Conservation (phyloP, 1,140 invertebrate genomes). For the Tetragnatha versicolor region DNA sequence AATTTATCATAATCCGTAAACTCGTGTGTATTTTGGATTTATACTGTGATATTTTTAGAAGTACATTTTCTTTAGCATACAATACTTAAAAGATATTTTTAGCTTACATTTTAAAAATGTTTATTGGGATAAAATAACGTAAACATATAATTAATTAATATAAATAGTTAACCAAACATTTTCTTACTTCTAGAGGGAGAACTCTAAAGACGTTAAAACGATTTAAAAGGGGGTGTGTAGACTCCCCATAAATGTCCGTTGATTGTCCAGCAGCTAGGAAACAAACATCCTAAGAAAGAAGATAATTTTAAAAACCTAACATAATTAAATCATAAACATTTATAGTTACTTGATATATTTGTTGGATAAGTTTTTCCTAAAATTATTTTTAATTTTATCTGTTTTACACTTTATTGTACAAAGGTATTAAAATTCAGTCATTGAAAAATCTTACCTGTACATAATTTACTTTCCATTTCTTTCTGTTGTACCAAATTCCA, state of each 20-base stretch:
- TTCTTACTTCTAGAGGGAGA: conserved; percentile 73
- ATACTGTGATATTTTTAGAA: no score
- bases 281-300: conserved; percentile 73
- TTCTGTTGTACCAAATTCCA: conserved; percentile 80
- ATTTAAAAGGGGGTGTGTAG: conserved; percentile 77
- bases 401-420: conserved; percentile 1
- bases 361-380: neutral
- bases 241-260: conserved; percentile 78
- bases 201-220: conserved; percentile 83
- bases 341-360: neutral
- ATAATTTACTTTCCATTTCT: conserved; percentile 10
- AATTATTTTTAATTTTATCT: neutral
- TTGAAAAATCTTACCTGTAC: conserved; percentile 1
- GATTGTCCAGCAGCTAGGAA: conserved; percentile 80
- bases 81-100: neutral
- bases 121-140: neutral
- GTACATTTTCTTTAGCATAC: neutral
- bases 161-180: neutral
- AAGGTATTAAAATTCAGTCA: neutral
- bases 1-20: no score
- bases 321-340: neutral
- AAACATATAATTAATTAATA: neutral
- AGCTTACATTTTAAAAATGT: neutral
- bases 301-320: no score
- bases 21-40: no score